Conservation (phyloP, 2,888 invertebrate genomes). For the Boloria selene region DNA sequence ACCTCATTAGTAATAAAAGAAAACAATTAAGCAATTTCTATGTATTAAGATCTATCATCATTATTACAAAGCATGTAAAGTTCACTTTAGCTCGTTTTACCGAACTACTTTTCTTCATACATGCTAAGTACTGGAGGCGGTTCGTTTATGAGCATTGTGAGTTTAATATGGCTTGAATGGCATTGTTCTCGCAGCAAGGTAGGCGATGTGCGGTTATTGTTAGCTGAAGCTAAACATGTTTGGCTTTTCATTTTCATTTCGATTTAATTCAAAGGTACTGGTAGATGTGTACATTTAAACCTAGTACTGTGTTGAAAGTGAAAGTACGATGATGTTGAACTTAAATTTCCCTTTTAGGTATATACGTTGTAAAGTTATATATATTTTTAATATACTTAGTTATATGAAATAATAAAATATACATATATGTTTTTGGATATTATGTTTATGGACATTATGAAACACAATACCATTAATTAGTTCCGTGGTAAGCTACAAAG, state of each 20-base stretch:
- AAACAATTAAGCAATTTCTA: slow-evolving; percentile 63
- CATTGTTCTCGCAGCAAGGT: slow-evolving; percentile 65
- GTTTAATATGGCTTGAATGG: slow-evolving; percentile 71
- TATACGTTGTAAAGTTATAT: too few species aligned
- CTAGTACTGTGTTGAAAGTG: too few species aligned
- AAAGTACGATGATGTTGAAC: too few species aligned
- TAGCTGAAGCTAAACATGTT: slow-evolving; percentile 25
- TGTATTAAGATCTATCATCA: slow-evolving; percentile 26
- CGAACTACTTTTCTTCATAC: slow-evolving; percentile 55
- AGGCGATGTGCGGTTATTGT: slow-evolving; percentile 37
- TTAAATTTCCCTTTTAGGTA: too few species aligned
- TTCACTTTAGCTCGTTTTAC: slow-evolving; percentile 42
- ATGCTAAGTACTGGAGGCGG: slow-evolving; percentile 64
- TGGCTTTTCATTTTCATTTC: slow-evolving; percentile 13
- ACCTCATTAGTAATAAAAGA: slow-evolving; percentile 76
- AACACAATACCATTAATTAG: too few species aligned
- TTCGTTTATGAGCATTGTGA: slow-evolving; percentile 78
- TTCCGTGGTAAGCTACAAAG: too few species aligned
- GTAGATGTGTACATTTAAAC: neutral
- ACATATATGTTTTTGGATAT: too few species aligned
- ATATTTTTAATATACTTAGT: too few species aligned
- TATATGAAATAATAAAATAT: too few species aligned
- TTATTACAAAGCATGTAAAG: slow-evolving; percentile 45
- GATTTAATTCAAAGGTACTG: slow-evolving; percentile 4
- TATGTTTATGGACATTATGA: too few species aligned